Evolutionary conservation across 2,888 invertebrate species (phyloP), one percentile per base, ranked within the genome.

Genomic region (Cartodere bifasciata): DNA sequence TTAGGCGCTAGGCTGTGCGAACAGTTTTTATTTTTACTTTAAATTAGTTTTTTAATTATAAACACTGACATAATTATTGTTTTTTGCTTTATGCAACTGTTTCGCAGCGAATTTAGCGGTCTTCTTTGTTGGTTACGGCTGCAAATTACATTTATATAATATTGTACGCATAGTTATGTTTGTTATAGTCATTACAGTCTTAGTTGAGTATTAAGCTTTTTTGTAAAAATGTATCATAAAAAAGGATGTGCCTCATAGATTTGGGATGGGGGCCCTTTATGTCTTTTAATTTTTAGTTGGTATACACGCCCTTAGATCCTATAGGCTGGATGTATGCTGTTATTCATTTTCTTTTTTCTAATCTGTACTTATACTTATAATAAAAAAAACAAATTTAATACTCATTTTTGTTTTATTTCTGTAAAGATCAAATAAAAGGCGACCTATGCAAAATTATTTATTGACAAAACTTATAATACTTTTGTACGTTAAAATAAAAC

Each of bases 191-290:
- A 34, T 30, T 31, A 25, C n/a, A 30, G 6, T 22, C 23, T 29
- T 33, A 31, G 31, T 30, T 34, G 26, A 34, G 31, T 16, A 31
- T 34, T 31, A 23, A 23, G 28, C 24, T 31, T 34, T 34, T 34
- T 30, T 34, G 31, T 20, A 22, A 34, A n/a, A 31, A 34, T 34
- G 29, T 34, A 34, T 30, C 26, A 34, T 34, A 30, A 24, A 31
- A 34, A 31, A n/a, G n/a, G n/a, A n/a, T 31, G 34, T 34, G 34
- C 34, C 34, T 34, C 31, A 31, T 34, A 34, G 29, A 28, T 34
- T 34, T 34, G 34, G 31, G 17, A 34, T 21, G 21, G 34, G 31
- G 34, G 34, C 10, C 11, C 10, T 23, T 9, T 23, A 6, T 23
- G 24, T 23, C 10, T 23, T 23, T 22, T 13, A 20, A n/a, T 25